Percentiles rank a stretch among this genome's conserved stretches.
Conservation (phyloP, 2,113 vertebrate species). For the Sinocyclocheilus grahami region DNA sequence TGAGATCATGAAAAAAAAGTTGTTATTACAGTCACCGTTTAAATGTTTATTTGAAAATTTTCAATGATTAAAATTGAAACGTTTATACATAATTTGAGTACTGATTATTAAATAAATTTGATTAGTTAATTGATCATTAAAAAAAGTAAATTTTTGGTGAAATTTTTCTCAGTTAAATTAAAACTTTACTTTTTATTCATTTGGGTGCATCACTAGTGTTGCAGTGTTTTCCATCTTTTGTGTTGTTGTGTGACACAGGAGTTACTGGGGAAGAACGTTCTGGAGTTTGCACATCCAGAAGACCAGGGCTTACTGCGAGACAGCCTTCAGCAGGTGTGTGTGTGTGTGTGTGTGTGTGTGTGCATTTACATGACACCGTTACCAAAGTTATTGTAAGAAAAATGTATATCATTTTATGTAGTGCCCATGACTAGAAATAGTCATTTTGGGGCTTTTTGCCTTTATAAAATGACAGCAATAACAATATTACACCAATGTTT, state of each 20-base stretch:
- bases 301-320: conserved; percentile 92
- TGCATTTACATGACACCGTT: background rate
- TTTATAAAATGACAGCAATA: background rate
- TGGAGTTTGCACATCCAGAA: conserved; percentile 93
- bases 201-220: background rate
- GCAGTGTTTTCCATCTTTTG: background rate
- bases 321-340: conserved; percentile 92
- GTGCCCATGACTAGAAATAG: background rate
- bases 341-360: conserved; percentile 61
- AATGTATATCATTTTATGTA: background rate
- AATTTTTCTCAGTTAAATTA: background rate
- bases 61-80: background rate
- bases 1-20: background rate
- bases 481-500: background rate
- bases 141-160: background rate
- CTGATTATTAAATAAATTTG: background rate
- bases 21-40: background rate
- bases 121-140: background rate
- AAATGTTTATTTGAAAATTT: background rate
- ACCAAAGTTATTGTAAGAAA: background rate
- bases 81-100: background rate
- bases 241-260: conserved; percentile 76
- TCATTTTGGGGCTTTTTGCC: background rate
- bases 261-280: conserved; percentile 90
- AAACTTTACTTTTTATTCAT: background rate